Conservation (phyloP, 2,797 vertebrate genomes). For the Ctenopoma kingsleyae region DNA sequence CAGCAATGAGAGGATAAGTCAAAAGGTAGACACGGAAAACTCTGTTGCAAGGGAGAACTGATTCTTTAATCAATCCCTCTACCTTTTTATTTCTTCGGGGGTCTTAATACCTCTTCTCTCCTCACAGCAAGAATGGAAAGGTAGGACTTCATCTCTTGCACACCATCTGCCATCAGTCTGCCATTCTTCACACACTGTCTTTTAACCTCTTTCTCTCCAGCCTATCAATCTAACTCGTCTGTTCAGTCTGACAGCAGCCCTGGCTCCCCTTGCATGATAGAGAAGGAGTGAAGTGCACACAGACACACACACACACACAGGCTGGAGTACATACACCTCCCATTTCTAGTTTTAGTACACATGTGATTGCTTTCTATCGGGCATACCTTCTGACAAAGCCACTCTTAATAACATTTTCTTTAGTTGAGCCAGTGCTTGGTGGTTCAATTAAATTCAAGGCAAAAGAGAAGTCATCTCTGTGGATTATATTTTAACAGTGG, state of each 20-base stretch:
- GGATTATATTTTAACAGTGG: slow-evolving; percentile 16
- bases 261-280: slow-evolving; percentile 25
- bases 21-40: not conserved
- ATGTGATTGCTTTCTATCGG: slow-evolving; percentile 11
- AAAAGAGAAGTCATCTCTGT: not conserved
- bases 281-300: slow-evolving; percentile 1
- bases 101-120: slow-evolving; percentile 6
- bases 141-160: slow-evolving; percentile 34
- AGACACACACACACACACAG: not conserved
- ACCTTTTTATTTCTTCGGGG: slow-evolving; percentile 30
- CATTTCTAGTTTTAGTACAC: not conserved
- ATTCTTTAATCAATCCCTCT: slow-evolving; percentile 49
- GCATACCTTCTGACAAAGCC: slow-evolving; percentile 7
- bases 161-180: slow-evolving; percentile 56
- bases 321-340: slow-evolving; percentile 24
- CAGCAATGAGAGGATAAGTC: not conserved
- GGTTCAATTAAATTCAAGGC: slow-evolving; percentile 31
- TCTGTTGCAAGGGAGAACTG: slow-evolving; percentile 21
- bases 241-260: slow-evolving; percentile 49
- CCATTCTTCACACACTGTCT: slow-evolving; percentile 33
- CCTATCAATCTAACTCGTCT: slow-evolving; percentile 46
- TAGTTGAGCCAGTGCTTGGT: not conserved
- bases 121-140: slow-evolving; percentile 30
- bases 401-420: slow-evolving; percentile 5
- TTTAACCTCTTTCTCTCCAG: slow-evolving; percentile 42